Evolutionary conservation across 2,888 invertebrate species (phyloP).

Genomic region (Geophilus truncorum): DNA sequence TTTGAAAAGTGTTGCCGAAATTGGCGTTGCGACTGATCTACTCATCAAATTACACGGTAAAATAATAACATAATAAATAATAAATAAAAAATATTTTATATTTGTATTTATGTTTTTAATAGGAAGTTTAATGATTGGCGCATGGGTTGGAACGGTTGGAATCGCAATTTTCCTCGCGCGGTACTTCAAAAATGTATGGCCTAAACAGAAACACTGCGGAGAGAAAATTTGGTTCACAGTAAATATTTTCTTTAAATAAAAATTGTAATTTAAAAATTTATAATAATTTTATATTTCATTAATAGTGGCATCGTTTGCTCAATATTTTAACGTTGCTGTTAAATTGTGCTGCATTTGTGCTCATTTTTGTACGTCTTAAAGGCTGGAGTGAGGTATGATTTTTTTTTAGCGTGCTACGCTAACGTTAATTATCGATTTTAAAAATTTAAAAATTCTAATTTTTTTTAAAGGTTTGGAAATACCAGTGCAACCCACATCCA

Average conservation of each 20-base stretch:
- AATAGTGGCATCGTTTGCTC: constrained; percentile 76
- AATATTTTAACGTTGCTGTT: constrained; percentile 77
- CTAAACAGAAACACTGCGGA: constrained; percentile 69
- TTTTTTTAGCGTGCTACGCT: no score
- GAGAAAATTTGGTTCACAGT: constrained; percentile 93
- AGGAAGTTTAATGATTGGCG: constrained; percentile 67
- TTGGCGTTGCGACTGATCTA: not conserved
- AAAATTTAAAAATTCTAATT: no score
- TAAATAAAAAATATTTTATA: no score
- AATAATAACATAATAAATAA: no score
- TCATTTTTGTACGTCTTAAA: constrained; percentile 69
- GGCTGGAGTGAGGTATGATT: constrained; percentile 38
- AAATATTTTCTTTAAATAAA: constrained; percentile 48
- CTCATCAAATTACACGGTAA: constrained; percentile 30
- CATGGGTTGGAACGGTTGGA: constrained; percentile 84
- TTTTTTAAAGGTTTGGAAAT: constrained; percentile 47
- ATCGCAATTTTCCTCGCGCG: constrained; percentile 79
- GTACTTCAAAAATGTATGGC: constrained; percentile 86
- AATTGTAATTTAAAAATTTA: not conserved
- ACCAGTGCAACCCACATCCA: constrained; percentile 75
- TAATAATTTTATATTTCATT: constrained; percentile 37
- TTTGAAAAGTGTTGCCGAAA: not conserved
- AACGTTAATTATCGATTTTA: no score
- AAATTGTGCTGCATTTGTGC: constrained; percentile 68
- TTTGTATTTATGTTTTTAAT: not conserved